Evolutionary conservation across 2,113 vertebrate genomes (phyloP), one percentile per base, ranked within the genome.

Genomic region (Lates calcarifer): DNA sequence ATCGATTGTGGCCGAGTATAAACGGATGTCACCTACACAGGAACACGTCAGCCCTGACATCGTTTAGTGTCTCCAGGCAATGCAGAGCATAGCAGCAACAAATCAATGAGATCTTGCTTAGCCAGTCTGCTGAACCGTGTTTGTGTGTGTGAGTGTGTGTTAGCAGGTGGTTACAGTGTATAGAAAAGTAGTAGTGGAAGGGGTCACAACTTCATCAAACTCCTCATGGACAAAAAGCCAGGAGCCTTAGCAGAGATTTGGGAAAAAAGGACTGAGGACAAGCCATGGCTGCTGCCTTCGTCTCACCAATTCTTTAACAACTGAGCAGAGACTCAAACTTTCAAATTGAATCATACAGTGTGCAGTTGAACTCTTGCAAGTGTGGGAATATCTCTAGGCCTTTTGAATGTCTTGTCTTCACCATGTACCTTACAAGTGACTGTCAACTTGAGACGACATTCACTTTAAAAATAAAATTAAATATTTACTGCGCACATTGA

Each of bases 21-120:
- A 84, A 84, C 74, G 58, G 84, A 91, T 82, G 84, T 90, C 84
- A 88, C 77, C 65, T 63, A 66, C 77, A 84, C 58, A 79, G 55
- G 49, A 75, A 56, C 70, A 75, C 33, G 53, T 87, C 82, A 83
- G 74, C 79, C 72, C 74, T 77, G 49, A 85, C 80, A 87, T 81
- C 24, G 31, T 82, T 83, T 67, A 84, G 75, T 77, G 86, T 84
- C 84, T 87, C 83, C 79, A 58, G 79, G 86, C 82, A 86, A 83
- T 85, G 76, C 28, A 70, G 22, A 57, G 82, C 55, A 58, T 9
- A 72, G 71, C 58, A 69, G 78, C 71, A 78, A 79, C 82, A 79
- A 79, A 90, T 90, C 84, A 87, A 82, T 87, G 56, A 63, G 22
- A 39, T 56, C 58, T 80, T 57, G 39, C 47, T 43, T 47, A 2